Evolutionary conservation across 2,113 vertebrate species (phyloP).

Genomic region (Pampusana beccarii): DNA sequence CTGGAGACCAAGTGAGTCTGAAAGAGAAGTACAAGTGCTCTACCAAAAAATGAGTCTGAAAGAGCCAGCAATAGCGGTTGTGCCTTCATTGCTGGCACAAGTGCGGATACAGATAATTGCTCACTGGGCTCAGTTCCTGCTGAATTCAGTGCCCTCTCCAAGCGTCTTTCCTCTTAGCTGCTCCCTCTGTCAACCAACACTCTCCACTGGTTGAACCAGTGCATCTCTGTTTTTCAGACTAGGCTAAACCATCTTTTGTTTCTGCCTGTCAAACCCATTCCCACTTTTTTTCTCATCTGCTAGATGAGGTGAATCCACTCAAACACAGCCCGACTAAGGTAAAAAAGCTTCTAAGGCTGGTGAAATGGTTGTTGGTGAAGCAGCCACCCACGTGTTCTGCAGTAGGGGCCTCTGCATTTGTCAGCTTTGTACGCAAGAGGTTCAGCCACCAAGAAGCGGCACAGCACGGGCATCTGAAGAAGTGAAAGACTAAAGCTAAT

Average conservation of each 20-base stretch:
- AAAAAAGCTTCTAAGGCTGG: neutral
- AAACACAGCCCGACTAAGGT: neutral
- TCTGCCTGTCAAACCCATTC: neutral
- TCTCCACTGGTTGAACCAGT: neutral
- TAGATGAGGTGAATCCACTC: neutral
- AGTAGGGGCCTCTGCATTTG: neutral
- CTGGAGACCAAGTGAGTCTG: neutral
- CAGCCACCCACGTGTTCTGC: neutral
- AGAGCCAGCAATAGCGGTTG: accelerated
- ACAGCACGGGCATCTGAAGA: neutral
- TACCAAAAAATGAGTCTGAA: accelerated
- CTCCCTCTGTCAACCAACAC: neutral
- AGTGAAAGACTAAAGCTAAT: neutral
- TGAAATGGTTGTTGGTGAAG: neutral
- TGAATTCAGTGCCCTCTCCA: neutral
- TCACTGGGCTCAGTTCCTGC: neutral
- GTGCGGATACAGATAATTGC: neutral
- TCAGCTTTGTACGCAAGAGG: neutral
- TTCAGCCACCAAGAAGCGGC: neutral
- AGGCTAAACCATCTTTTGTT: neutral
- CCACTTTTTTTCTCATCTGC: neutral
- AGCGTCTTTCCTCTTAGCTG: neutral
- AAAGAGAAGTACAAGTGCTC: neutral
- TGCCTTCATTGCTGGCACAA: accelerated
- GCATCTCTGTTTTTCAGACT: neutral